Conservation (phyloP, 2,113 vertebrate genomes). For the Myiozetetes cayanensis region DNA sequence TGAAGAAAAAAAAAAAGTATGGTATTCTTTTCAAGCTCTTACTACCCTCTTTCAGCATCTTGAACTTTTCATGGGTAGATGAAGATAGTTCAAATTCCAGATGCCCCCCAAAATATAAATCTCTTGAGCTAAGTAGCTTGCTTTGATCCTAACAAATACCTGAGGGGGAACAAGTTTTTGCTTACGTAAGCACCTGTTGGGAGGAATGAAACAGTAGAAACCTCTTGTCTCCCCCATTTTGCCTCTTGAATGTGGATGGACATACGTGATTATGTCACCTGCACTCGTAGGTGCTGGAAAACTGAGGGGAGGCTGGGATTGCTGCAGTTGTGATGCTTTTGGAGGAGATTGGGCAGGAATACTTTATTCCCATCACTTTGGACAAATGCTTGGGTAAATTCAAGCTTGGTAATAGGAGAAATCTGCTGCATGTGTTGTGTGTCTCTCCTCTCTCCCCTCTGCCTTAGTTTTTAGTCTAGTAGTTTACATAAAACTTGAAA, state of each 20-base stretch:
- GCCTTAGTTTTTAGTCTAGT: not conserved
- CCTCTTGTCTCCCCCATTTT: not conserved
- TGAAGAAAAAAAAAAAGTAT: not conserved
- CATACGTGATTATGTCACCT: fast-evolving
- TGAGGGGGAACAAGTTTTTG: not conserved
- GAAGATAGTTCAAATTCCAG: not conserved
- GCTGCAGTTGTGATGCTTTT: not conserved
- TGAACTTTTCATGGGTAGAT: not conserved
- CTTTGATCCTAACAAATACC: not conserved
- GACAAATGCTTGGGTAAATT: not conserved
- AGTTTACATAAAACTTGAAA: not conserved
- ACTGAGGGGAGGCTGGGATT: not conserved
- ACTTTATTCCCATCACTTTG: not conserved
- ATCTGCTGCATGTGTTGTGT: fast-evolving
- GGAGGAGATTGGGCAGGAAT: not conserved
- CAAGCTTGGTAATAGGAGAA: not conserved
- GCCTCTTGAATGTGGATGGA: not conserved
- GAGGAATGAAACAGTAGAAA: not conserved
- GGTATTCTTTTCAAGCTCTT: not conserved
- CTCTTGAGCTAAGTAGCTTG: not conserved
- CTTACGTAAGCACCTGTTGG: not conserved
- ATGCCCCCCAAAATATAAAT: not conserved
- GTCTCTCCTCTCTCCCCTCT: too few species aligned
- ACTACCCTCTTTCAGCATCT: not conserved
- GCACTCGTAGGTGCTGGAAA: not conserved